Conservation (phyloP, 2,797 vertebrate species). For the Siniperca obscura region DNA sequence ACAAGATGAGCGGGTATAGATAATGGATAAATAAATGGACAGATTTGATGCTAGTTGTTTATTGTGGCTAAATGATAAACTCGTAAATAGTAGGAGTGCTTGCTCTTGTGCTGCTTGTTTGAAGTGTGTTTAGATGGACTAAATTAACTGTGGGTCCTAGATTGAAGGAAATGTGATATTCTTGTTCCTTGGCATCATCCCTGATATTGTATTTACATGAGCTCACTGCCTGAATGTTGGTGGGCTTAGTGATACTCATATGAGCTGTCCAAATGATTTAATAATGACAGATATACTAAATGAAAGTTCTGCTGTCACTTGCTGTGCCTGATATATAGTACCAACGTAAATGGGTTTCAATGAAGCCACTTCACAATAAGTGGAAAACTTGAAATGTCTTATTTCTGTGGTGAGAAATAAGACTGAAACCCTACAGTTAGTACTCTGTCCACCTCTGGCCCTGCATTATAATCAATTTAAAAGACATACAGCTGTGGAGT, state of each 20-base stretch:
- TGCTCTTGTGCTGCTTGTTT: background rate
- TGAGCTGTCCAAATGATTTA: slow-evolving; percentile 27
- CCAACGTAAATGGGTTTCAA: background rate
- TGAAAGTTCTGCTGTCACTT: slow-evolving; percentile 6
- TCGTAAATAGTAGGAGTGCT: background rate
- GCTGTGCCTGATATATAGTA: slow-evolving; percentile 1
- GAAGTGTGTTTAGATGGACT: background rate
- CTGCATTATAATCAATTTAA: slow-evolving; percentile 41
- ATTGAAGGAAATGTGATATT: background rate
- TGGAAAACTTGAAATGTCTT: slow-evolving; percentile 22
- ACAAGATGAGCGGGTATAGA: background rate
- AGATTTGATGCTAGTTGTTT: background rate
- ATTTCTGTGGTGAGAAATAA: slow-evolving; percentile 30
- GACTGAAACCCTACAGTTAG: slow-evolving; percentile 9
- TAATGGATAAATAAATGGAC: background rate
- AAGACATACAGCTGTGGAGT: slow-evolving; percentile 47
- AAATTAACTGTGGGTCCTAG: background rate
- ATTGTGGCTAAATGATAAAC: background rate
- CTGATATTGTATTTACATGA: slow-evolving; percentile 14
- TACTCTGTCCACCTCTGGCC: slow-evolving; percentile 41
- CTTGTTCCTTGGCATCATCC: background rate
- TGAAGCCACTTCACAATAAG: slow-evolving; percentile 14
- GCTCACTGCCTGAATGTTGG: background rate
- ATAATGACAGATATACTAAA: slow-evolving; percentile 20
- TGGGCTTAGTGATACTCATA: background rate